A percentile compares a stretch with the other conserved stretches of the same genome.
phyloP scores from a whole-genome alignment of 2,113 vertebrate genomes.

The Aspiorhynchus laticeps region DNA sequence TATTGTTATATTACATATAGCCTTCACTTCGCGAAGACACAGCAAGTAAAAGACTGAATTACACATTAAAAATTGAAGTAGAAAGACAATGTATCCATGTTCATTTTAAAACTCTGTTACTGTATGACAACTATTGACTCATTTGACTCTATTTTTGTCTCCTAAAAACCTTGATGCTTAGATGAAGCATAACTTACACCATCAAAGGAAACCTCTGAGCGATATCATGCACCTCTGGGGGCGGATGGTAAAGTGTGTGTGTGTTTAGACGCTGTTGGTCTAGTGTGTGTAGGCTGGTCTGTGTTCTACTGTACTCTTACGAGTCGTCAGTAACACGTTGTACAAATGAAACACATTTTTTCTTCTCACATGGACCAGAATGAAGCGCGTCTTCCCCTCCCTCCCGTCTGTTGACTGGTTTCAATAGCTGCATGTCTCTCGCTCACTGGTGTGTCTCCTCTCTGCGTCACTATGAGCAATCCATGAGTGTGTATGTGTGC shows the following conservation, averaged over 20 bases:
- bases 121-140: neutral
- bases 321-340: conserved; percentile 5
- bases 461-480: neutral
- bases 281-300: conserved; percentile 33
- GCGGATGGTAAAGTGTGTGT: conserved; percentile 12
- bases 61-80: neutral
- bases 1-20: no score
- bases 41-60: neutral
- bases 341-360: conserved; percentile 17
- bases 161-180: neutral
- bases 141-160: neutral
- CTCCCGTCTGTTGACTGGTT: neutral
- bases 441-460: neutral
- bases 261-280: conserved; percentile 19
- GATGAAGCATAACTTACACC: neutral
- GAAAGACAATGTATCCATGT: neutral
- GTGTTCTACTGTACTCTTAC: conserved; percentile 78
- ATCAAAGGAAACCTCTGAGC: neutral
- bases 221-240: neutral
- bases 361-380: conserved; percentile 1
- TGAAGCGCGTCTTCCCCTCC: neutral
- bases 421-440: neutral
- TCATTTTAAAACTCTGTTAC: neutral
- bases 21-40: no score
- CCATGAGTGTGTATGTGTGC: neutral